Conservation (phyloP, 2,888 invertebrate genomes). For the Tachina lurida region DNA sequence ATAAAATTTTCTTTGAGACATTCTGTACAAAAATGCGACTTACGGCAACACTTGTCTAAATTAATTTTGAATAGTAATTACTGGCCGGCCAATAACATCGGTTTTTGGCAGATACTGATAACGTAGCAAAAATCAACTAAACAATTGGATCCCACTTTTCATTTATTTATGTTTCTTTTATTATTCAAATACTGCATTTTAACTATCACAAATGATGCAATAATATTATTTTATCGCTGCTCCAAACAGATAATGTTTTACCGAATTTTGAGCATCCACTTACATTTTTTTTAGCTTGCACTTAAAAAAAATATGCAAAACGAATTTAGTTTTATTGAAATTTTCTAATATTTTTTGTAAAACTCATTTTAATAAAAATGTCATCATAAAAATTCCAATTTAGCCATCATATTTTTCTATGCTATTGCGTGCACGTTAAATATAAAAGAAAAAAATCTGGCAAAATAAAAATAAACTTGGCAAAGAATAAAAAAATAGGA, state of each 20-base stretch:
- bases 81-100: too few species aligned
- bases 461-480: background rate
- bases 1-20: too few species aligned
- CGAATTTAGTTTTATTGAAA: slow-evolving; percentile 69
- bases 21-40: too few species aligned
- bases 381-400: slow-evolving; percentile 69
- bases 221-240: slow-evolving; percentile 14
- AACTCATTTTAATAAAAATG: slow-evolving; percentile 70
- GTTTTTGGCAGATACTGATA: too few species aligned
- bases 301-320: slow-evolving; percentile 50
- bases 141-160: too few species aligned
- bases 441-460: background rate
- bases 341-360: slow-evolving; percentile 43
- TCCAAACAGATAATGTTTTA: slow-evolving; percentile 13
- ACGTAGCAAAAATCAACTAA: too few species aligned
- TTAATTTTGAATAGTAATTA: too few species aligned
- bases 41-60: too few species aligned
- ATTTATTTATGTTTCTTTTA: too few species aligned
- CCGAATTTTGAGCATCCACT: background rate
- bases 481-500: background rate
- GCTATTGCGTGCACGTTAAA: slow-evolving; percentile 4
- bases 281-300: slow-evolving; percentile 9
- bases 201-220: too few species aligned
- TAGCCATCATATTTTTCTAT: slow-evolving; percentile 53
- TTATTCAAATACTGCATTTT: background rate